Percentiles rank a stretch among this genome's conserved stretches.
These are phyloP conservation scores for Poliocrania exsul DNA, from an alignment of 2,797 vertebrate genomes.

Conservation along the genomic window DNA sequence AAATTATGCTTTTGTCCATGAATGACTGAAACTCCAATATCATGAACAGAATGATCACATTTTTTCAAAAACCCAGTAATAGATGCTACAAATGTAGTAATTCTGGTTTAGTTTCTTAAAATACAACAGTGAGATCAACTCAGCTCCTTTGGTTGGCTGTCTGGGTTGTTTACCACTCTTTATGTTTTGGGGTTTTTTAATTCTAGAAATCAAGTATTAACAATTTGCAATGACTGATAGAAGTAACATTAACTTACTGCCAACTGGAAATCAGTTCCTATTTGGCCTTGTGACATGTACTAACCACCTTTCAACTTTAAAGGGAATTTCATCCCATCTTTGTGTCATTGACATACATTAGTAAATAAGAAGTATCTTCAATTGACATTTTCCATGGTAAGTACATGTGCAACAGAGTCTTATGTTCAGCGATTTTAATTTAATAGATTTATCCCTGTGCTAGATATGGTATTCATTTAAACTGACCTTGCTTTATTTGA, in stretches of 20 bases:
- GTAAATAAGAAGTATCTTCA: constrained; percentile 63
- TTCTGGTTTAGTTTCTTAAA: background rate
- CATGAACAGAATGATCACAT: background rate
- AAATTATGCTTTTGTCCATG: background rate
- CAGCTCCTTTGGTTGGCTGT: background rate
- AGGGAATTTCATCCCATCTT: constrained; percentile 23
- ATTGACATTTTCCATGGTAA: constrained; percentile 65
- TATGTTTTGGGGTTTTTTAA: background rate
- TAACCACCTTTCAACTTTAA: background rate
- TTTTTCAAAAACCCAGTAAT: background rate
- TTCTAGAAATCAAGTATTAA: background rate
- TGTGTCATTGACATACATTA: constrained; percentile 21
- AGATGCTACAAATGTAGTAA: background rate
- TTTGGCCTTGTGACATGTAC: background rate
- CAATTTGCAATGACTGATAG: background rate
- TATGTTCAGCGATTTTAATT: constrained; percentile 64
- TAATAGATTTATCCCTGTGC: constrained; percentile 62
- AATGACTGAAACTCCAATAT: background rate
- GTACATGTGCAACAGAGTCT: constrained; percentile 64
- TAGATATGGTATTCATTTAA: constrained; percentile 70
- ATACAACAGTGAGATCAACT: background rate
- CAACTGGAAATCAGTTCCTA: background rate
- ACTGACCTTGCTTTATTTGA: constrained; percentile 76
- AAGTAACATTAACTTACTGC: background rate
- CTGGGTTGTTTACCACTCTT: background rate